Evolutionary conservation across 2,797 vertebrate genomes (phyloP).

Genomic region (Linurgus olivaceus): DNA sequence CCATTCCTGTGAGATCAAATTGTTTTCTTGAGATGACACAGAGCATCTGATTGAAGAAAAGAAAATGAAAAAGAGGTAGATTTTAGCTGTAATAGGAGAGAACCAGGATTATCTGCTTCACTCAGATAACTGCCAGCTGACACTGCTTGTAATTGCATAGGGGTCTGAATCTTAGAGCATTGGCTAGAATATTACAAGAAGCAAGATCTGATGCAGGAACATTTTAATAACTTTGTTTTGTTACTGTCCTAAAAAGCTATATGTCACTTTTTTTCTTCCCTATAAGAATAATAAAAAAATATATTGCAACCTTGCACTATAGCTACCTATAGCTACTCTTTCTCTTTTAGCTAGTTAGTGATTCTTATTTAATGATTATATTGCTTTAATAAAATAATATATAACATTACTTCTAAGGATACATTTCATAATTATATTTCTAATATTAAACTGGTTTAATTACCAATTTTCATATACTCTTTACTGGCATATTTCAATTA

Average conservation of each 20-base stretch:
- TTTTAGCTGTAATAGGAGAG: not conserved
- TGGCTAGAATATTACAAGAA: not conserved
- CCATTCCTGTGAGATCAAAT: not conserved
- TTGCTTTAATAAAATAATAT: not conserved
- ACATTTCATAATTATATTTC: not conserved
- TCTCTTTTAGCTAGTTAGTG: not conserved
- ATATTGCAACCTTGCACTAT: not conserved
- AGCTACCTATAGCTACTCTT: not conserved
- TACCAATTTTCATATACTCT: not conserved
- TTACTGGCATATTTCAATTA: not conserved
- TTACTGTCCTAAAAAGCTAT: not conserved
- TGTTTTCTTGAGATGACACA: slow-evolving; percentile 8
- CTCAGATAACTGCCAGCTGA: not conserved
- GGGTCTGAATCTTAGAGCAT: not conserved
- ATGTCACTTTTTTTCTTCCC: not conserved
- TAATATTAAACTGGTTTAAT: not conserved
- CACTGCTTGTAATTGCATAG: not conserved
- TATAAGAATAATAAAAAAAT: not conserved
- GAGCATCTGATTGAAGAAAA: not conserved
- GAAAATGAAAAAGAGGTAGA: not conserved
- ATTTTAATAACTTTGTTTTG: not conserved
- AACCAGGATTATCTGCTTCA: not conserved
- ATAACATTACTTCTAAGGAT: not conserved
- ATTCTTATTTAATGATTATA: not conserved
- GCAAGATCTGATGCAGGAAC: not conserved